Evolutionary conservation across 2,113 vertebrate species (phyloP).

Genomic region (Hyaena hyaena): DNA sequence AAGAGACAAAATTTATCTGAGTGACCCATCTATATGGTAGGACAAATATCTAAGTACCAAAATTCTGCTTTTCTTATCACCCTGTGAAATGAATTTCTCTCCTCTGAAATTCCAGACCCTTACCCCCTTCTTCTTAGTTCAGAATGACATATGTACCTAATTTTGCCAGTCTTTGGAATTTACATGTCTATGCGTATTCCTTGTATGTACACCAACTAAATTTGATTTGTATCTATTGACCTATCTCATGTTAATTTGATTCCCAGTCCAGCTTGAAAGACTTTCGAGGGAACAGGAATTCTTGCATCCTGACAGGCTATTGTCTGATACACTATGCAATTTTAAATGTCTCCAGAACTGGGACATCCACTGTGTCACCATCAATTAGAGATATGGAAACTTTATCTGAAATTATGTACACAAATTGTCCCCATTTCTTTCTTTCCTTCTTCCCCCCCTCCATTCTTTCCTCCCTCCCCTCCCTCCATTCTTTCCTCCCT

Average conservation of each 20-base stretch:
- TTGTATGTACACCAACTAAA: background rate
- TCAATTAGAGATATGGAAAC: background rate
- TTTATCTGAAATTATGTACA: background rate
- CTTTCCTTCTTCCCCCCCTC: background rate
- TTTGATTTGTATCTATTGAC: background rate
- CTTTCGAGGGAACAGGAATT: background rate
- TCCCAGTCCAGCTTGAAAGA: background rate
- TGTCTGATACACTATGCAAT: background rate
- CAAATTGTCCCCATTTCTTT: background rate
- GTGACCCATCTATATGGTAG: background rate
- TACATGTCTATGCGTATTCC: background rate
- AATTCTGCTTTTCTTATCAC: background rate
- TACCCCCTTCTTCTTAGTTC: background rate
- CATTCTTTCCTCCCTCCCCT: background rate
- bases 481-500: rapidly evolving
- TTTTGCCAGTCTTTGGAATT: background rate
- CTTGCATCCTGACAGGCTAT: background rate
- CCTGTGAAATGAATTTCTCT: background rate
- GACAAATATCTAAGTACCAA: background rate
- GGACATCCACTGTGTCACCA: background rate
- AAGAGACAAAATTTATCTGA: background rate
- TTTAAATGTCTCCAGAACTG: background rate
- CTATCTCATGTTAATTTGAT: background rate
- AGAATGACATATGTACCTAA: background rate
- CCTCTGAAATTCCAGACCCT: background rate